A percentile compares a stretch with the other conserved stretches of the same genome.
Evolutionary conservation across 2,797 vertebrate genomes (phyloP).

Genomic region (Glyptemys insculpta): DNA sequence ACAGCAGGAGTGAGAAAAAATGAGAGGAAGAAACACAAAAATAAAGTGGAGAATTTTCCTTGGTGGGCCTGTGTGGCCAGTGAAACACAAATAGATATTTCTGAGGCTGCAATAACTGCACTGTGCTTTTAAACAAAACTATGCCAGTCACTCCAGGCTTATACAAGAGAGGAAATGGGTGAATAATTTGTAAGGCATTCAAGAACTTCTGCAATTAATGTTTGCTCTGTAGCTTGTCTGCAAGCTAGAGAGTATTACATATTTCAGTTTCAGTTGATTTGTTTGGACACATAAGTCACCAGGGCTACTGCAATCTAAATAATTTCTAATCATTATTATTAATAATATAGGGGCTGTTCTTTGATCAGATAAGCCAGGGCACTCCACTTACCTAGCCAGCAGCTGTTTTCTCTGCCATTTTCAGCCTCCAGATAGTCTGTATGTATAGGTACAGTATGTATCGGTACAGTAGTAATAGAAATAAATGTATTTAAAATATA

Average conservation of each 20-base stretch:
- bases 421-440: not conserved
- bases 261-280: not conserved
- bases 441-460: not conserved
- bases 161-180: not conserved
- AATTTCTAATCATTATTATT: not conserved
- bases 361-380: not conserved
- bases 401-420: not conserved
- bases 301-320: not conserved
- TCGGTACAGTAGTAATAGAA: not conserved
- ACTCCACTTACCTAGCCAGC: not conserved
- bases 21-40: conserved; percentile 7
- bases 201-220: not conserved
- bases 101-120: not conserved
- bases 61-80: not conserved
- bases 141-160: not conserved
- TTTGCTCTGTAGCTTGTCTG: accelerated
- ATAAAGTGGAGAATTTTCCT: not conserved
- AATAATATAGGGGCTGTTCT: not conserved
- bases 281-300: not conserved
- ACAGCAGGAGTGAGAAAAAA: conserved; percentile 1
- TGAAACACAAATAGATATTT: not conserved
- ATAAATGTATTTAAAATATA: not conserved
- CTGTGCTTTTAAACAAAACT: not conserved
- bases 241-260: not conserved
- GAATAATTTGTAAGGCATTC: not conserved